These are phyloP conservation scores for Fopius arisanus DNA, from an alignment of 1,140 invertebrate species.

Conservation along the genomic window DNA sequence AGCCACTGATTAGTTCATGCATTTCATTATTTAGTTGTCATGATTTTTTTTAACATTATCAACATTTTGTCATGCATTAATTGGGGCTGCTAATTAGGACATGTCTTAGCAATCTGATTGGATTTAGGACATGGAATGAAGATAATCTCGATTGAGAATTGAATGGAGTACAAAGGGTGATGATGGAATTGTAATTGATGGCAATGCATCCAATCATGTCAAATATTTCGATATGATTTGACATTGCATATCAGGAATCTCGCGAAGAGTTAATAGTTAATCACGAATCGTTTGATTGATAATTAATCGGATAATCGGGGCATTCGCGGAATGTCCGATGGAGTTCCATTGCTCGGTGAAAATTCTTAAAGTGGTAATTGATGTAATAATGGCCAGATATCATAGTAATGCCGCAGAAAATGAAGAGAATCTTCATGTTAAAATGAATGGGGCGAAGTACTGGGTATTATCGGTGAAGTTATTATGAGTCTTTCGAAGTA, in stretches of 20 bases:
- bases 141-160: neutral
- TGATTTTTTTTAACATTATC: too few relatives aligned
- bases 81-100: neutral
- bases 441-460: neutral
- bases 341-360: too few relatives aligned
- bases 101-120: neutral
- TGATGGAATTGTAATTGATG: neutral
- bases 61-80: neutral
- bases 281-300: too few relatives aligned
- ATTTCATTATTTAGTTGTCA: neutral
- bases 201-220: too few relatives aligned
- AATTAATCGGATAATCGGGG: too few relatives aligned
- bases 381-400: neutral
- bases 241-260: too few relatives aligned
- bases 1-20: neutral
- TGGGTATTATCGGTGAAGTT: neutral
- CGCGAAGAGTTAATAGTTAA: too few relatives aligned
- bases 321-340: too few relatives aligned
- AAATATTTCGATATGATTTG: too few relatives aligned
- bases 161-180: neutral
- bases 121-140: neutral
- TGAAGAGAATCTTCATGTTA: neutral
- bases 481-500: neutral
- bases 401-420: neutral
- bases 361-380: too few relatives aligned